phyloP scores from a whole-genome alignment of 2,797 vertebrate genomes.

The Spondyliosoma cantharus region DNA sequence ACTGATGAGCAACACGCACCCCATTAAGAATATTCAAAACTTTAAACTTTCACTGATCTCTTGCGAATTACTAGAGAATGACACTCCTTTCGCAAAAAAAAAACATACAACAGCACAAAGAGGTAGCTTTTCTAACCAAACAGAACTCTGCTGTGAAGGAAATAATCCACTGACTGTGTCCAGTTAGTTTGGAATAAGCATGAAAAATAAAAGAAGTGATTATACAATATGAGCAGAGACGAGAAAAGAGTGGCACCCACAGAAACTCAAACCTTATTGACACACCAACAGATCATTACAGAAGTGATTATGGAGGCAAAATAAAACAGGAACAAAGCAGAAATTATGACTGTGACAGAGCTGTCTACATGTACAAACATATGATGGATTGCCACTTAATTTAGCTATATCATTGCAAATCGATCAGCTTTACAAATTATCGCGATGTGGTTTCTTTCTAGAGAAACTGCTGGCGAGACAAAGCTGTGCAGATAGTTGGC shows the following conservation, averaged over 20 bases:
- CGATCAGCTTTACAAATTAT: conserved; percentile 67
- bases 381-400: conserved; percentile 72
- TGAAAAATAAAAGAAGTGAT: not conserved
- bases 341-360: conserved; percentile 5
- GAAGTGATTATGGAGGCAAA: conserved; percentile 43
- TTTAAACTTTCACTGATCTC: not conserved
- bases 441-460: conserved; percentile 42
- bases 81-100: not conserved
- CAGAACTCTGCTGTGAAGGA: not conserved
- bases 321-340: conserved; percentile 31
- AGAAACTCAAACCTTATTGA: not conserved
- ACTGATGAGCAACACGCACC: conserved; percentile 1
- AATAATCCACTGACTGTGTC: not conserved
- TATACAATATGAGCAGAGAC: not conserved
- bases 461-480: conserved; percentile 67
- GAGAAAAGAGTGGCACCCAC: not conserved
- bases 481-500: conserved; percentile 61
- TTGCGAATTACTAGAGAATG: not conserved
- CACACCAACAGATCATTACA: conserved; percentile 16
- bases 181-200: conserved; percentile 1
- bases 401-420: conserved; percentile 65
- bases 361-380: conserved; percentile 47
- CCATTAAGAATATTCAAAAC: conserved; percentile 2
- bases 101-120: not conserved
- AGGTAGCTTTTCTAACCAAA: not conserved